These are phyloP conservation scores for Tinea semifulvella DNA, from an alignment of 2,888 invertebrate species.

Conservation along the genomic window DNA sequence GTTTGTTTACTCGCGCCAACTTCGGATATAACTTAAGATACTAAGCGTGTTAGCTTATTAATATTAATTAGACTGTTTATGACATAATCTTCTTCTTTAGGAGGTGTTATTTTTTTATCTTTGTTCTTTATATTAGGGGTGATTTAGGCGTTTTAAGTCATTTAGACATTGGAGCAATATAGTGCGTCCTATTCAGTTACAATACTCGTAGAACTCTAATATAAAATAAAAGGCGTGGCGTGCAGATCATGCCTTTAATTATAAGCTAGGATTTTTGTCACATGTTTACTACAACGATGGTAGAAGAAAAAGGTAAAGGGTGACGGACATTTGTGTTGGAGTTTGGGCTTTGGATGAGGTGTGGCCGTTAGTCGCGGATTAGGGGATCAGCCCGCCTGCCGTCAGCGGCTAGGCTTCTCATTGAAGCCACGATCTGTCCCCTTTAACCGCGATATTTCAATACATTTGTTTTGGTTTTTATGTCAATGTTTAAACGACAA, in stretches of 20 bases:
- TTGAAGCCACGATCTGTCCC: slow-evolving; percentile 8
- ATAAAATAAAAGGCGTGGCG: too few relatives aligned
- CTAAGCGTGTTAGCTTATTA: slow-evolving; percentile 11
- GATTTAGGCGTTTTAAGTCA: background rate
- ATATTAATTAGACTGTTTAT: slow-evolving; percentile 8
- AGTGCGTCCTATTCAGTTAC: too few relatives aligned
- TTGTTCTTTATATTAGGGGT: background rate
- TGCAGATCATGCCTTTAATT: too few relatives aligned
- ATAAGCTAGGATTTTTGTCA: background rate
- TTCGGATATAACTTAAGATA: slow-evolving; percentile 10
- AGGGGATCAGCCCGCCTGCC: background rate
- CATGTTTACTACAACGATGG: background rate
- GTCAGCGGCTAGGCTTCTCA: slow-evolving; percentile 10
- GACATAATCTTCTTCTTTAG: background rate
- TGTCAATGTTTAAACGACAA: too few relatives aligned
- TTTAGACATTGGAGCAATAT: background rate
- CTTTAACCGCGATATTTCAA: slow-evolving; percentile 5
- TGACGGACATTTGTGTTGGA: slow-evolving; percentile 7
- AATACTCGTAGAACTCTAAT: too few relatives aligned
- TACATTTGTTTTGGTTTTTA: slow-evolving; percentile 4
- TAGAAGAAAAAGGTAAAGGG: background rate
- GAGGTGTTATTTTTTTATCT: too few relatives aligned
- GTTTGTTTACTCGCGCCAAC: slow-evolving; percentile 9
- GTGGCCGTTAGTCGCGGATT: slow-evolving; percentile 12
- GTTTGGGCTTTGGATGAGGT: slow-evolving; percentile 8